Conservation (phyloP, 1,140 invertebrate genomes). For the Ylistrum balloti region DNA sequence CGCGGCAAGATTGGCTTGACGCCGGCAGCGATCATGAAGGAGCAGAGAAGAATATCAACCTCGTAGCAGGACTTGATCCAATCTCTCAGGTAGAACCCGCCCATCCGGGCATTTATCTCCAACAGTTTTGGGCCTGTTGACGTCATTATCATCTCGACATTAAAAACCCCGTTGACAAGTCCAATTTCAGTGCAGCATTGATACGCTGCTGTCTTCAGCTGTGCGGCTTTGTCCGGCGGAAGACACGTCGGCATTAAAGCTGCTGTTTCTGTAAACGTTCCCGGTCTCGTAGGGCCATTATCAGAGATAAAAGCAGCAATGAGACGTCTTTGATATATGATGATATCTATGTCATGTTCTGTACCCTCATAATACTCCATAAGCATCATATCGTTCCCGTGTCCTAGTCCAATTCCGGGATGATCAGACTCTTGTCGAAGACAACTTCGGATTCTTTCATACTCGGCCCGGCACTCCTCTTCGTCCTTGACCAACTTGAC, state of each 20-base stretch:
- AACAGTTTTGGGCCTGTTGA: conserved; percentile 68
- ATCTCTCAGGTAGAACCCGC: conserved; percentile 70
- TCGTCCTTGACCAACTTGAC: conserved; percentile 62
- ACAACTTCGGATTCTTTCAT: conserved; percentile 48
- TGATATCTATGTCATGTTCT: conserved; percentile 71
- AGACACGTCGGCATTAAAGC: conserved; percentile 63
- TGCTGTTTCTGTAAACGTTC: conserved; percentile 63
- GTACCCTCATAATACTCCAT: conserved; percentile 66
- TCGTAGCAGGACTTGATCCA: conserved; percentile 68
- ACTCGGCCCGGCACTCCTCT: conserved; percentile 57
- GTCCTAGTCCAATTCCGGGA: conserved; percentile 67
- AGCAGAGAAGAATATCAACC: conserved; percentile 65
- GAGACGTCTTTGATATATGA: conserved; percentile 66
- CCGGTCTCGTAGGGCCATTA: conserved; percentile 67
- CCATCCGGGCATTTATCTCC: conserved; percentile 74
- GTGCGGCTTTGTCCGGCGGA: conserved; percentile 63
- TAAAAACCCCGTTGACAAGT: conserved; percentile 69
- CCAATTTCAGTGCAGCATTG: conserved; percentile 72
- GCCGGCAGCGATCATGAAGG: conserved; percentile 65
- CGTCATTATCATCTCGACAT: conserved; percentile 73
- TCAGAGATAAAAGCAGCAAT: conserved; percentile 71
- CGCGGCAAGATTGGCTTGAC: conserved; percentile 62
- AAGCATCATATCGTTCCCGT: conserved; percentile 65
- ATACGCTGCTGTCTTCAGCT: conserved; percentile 67
- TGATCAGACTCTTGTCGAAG: conserved; percentile 59